Evolutionary conservation across 2,113 vertebrate genomes (phyloP), one percentile per base, ranked within the genome.

Genomic region (Lamprologus sp.): DNA sequence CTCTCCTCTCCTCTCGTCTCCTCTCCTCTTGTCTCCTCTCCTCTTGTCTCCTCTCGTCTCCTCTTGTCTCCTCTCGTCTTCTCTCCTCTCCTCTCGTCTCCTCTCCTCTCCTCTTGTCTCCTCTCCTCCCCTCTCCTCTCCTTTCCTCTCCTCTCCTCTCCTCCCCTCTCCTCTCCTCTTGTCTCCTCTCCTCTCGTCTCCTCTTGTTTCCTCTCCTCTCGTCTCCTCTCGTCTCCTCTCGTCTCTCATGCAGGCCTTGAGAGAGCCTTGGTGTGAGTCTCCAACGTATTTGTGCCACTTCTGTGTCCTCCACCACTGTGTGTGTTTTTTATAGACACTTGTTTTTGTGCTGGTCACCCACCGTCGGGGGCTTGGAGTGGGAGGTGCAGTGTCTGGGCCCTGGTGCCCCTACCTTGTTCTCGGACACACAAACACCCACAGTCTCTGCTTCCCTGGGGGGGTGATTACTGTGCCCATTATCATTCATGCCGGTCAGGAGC

Each of bases 381-480:
- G 87, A 88, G 87, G 88, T 82, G 49, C 68, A 83, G 70, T 87
- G 54, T 93, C 70, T 87, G 73, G 84, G 10, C 56, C 56, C 23
- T 1, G 2, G 31, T 88, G 53, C 65, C 87, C 70, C 79, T 77
- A 68, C 82, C 65, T 87, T 80, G 81, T 89, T 53, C 79, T 55
- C 84, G n/a, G 83, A 89, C 90, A 82, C 84, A 84, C 88, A 90
- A 40, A 75, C 84, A 84, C 68, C 26, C 88, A 75, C 33, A 85
- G 68, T 79, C 70, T 70, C 82, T 11, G 12, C 73, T 83, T 47
- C 90, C 88, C 85, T 58, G 26, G 77, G 77, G 89, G 89, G 87
- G 82, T 75, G 81, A 92, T 94, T 92, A 93, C 92, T 93, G 79
- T 87, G 54, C 79, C 65, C 92, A 93, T 95, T 94, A 94, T 89